phyloP scores from a whole-genome alignment of 1,140 invertebrate species.

The Drosophila pseudoananassae region DNA sequence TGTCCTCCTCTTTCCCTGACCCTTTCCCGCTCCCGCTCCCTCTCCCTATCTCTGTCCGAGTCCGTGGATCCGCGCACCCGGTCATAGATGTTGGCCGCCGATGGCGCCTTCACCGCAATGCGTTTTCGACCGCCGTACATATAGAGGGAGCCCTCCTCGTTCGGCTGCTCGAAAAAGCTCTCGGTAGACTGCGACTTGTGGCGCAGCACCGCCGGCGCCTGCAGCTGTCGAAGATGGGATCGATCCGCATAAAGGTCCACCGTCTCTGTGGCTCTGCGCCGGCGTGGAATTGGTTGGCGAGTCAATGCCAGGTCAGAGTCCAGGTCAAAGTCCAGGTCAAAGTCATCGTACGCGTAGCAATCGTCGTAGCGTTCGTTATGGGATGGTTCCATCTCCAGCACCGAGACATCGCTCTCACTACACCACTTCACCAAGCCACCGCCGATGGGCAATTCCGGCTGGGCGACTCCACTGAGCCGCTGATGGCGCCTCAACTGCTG shows the following conservation, averaged over 20 bases:
- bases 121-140: constrained; percentile 79
- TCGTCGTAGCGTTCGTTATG: constrained; percentile 58
- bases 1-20: constrained; percentile 32
- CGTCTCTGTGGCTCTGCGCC: constrained; percentile 36
- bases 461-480: constrained; percentile 62
- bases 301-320: constrained; percentile 45
- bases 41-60: constrained; percentile 44
- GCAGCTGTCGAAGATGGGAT: constrained; percentile 57
- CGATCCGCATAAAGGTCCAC: constrained; percentile 66
- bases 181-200: constrained; percentile 78
- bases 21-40: constrained; percentile 23
- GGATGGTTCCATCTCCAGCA: constrained; percentile 65
- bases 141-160: constrained; percentile 78
- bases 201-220: constrained; percentile 57
- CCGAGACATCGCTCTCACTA: constrained; percentile 80
- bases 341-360: constrained; percentile 71
- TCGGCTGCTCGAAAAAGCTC: constrained; percentile 80
- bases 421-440: constrained; percentile 75
- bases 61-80: constrained; percentile 63
- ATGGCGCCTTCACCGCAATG: constrained; percentile 65
- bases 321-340: constrained; percentile 72
- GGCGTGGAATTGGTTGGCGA: constrained; percentile 25
- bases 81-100: constrained; percentile 74
- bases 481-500: constrained; percentile 77
- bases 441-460: constrained; percentile 27